These are phyloP conservation scores for Colaptes auratus DNA, from an alignment of 2,113 vertebrate genomes.

Conservation along the genomic window DNA sequence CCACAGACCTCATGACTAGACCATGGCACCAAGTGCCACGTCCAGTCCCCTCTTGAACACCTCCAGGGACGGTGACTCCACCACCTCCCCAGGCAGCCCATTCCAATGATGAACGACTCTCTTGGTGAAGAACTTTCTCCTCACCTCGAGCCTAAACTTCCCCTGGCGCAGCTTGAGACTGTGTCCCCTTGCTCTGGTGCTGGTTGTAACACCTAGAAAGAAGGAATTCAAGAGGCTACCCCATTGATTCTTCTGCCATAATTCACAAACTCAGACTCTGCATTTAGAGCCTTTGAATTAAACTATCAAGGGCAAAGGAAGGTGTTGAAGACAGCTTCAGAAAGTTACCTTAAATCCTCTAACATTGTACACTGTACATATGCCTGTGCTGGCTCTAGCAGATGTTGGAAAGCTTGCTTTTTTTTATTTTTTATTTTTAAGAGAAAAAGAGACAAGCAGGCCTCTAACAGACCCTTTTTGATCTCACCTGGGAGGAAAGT, in stretches of 20 bases:
- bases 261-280: neutral
- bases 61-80: too few species aligned
- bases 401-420: constrained; percentile 50
- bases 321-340: neutral
- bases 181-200: too few species aligned
- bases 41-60: too few species aligned
- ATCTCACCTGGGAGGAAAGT: constrained; percentile 71
- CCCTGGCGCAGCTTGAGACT: too few species aligned
- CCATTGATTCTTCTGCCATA: neutral
- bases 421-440: neutral
- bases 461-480: constrained; percentile 64
- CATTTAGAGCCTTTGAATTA: neutral
- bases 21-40: too few species aligned
- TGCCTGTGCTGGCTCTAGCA: constrained; percentile 20
- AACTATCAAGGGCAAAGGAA: neutral
- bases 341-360: neutral
- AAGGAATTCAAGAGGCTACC: neutral
- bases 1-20: too few species aligned
- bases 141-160: too few species aligned
- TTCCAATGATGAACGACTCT: too few species aligned
- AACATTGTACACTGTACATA: neutral
- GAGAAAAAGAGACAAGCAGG: constrained; percentile 9
- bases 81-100: too few species aligned
- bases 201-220: neutral
- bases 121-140: too few species aligned